phyloP scores from a whole-genome alignment of 2,113 vertebrate species.

The Chlamydotis undulata region DNA sequence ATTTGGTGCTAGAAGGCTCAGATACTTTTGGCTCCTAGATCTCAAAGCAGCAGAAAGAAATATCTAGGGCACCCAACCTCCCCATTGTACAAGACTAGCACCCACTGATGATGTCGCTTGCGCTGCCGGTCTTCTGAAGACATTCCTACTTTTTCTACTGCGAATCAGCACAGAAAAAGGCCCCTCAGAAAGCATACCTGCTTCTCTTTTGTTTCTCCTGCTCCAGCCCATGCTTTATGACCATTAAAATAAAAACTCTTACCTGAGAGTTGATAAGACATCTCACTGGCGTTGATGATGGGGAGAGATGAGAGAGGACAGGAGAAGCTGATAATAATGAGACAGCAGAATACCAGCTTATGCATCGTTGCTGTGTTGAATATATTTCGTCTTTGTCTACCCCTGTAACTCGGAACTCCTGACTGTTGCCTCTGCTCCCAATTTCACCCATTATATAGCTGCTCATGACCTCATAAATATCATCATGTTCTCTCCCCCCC shows the following conservation, averaged over 20 bases:
- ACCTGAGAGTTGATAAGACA: slow-evolving; percentile 67
- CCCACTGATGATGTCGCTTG: not conserved
- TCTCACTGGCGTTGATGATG: not conserved
- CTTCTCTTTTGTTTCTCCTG: not conserved
- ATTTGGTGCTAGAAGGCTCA: not conserved
- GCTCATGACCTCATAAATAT: slow-evolving; percentile 72
- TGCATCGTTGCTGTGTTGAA: slow-evolving; percentile 32
- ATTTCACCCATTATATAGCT: slow-evolving; percentile 66
- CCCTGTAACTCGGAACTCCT: not conserved
- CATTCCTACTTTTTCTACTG: not conserved
- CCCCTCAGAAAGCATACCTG: not conserved
- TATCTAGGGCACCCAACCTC: not conserved
- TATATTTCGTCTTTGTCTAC: not conserved
- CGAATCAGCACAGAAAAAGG: not conserved
- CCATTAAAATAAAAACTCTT: slow-evolving; percentile 5
- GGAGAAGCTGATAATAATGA: slow-evolving; percentile 58
- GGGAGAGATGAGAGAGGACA: slow-evolving; percentile 56
- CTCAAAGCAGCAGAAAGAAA: not conserved
- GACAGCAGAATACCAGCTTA: slow-evolving; percentile 56
- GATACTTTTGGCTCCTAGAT: not conserved
- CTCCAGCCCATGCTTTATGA: not conserved
- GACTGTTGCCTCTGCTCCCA: slow-evolving; percentile 21
- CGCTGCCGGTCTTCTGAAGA: not conserved
- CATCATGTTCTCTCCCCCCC: slow-evolving; percentile 45
- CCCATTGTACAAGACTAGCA: not conserved